Conservation (phyloP, 2,888 invertebrate genomes). For the Lepidocyrtinus sp. region DNA sequence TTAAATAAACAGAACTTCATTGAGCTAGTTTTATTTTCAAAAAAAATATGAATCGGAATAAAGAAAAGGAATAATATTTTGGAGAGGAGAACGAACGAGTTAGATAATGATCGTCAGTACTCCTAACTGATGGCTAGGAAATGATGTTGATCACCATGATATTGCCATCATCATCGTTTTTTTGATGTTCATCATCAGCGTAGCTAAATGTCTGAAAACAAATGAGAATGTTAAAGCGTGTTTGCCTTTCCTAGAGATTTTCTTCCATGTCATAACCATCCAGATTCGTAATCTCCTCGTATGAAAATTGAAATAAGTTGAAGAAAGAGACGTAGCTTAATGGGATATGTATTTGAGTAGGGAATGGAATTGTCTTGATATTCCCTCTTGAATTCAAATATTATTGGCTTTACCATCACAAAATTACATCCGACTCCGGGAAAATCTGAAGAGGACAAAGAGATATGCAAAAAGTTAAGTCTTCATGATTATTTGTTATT, state of each 20-base stretch:
- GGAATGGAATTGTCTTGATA: background rate
- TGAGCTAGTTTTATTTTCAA: background rate
- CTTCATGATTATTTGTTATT: slow-evolving; percentile 16
- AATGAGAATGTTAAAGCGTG: slow-evolving; percentile 22
- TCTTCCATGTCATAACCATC: slow-evolving; percentile 16
- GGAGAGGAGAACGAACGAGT: too few species aligned
- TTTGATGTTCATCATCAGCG: background rate
- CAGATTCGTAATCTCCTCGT: slow-evolving; percentile 7
- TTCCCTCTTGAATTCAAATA: slow-evolving; percentile 12
- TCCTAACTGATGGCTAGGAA: background rate
- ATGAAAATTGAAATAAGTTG: slow-evolving; percentile 9
- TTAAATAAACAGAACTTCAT: background rate
- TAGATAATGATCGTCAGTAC: background rate
- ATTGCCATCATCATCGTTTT: background rate
- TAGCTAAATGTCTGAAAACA: slow-evolving; percentile 1
- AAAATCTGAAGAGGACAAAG: background rate
- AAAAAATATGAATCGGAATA: background rate
- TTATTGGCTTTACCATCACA: slow-evolving; percentile 16
- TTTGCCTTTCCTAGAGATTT: slow-evolving; percentile 17
- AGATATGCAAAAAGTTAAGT: background rate
- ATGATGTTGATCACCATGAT: background rate
- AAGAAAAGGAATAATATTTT: background rate
- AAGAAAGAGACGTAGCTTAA: too few species aligned
- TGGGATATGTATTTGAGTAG: too few species aligned
- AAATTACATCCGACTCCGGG: background rate